Evolutionary conservation across 1,140 invertebrate species (phyloP).

Genomic region (Grapholita molesta): DNA sequence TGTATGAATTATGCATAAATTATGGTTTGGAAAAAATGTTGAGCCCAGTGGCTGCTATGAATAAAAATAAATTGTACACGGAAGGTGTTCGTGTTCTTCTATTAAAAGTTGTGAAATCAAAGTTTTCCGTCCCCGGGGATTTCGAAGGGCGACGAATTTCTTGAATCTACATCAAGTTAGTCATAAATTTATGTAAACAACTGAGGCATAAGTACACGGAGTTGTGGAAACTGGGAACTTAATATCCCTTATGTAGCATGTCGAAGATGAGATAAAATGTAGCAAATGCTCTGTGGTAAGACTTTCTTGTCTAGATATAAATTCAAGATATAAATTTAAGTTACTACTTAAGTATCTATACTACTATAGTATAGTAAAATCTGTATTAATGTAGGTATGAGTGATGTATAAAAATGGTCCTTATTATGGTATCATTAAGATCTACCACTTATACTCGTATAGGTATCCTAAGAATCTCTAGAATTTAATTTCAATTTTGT

Average conservation of each 20-base stretch:
- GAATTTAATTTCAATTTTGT: no score
- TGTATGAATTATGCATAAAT: constrained; percentile 34
- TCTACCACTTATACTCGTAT: no score
- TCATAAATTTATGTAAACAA: constrained; percentile 17
- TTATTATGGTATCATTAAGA: no score
- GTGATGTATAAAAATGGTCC: no score
- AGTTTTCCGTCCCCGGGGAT: background rate
- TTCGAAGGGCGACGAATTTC: background rate
- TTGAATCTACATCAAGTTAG: constrained; percentile 14
- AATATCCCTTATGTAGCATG: background rate
- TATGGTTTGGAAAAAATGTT: constrained; percentile 12
- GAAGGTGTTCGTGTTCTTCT: constrained; percentile 1
- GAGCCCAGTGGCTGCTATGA: constrained; percentile 4
- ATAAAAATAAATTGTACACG: constrained; percentile 13
- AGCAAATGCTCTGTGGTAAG: background rate
- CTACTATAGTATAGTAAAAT: no score
- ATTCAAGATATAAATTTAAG: no score
- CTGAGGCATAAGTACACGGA: background rate
- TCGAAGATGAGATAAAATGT: background rate
- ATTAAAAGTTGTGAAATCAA: constrained; percentile 16
- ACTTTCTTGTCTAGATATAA: no score
- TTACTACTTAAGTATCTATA: no score
- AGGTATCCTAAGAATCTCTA: no score
- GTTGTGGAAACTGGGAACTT: background rate
- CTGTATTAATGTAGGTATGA: no score